phyloP scores from a whole-genome alignment of 2,113 vertebrate genomes.

The Meriones unguiculatus region DNA sequence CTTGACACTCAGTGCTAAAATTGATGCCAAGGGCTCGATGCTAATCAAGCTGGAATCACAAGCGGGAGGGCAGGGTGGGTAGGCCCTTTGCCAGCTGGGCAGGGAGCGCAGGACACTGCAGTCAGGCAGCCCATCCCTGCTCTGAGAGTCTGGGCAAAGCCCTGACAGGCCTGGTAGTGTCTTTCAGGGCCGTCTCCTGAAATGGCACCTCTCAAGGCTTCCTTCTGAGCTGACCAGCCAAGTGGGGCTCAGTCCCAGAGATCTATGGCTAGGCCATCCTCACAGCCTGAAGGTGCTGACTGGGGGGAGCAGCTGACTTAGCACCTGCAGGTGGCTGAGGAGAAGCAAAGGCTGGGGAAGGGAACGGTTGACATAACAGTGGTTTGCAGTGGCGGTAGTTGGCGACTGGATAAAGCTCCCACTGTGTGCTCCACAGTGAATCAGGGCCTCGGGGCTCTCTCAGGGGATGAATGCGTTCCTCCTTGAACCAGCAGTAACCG shows the following conservation, averaged over 20 bases:
- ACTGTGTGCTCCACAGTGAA: not conserved
- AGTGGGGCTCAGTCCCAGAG: not conserved
- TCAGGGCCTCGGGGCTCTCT: not conserved
- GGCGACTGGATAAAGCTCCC: conserved; percentile 8
- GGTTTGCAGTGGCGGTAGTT: not conserved
- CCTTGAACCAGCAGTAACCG: not conserved
- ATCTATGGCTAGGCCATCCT: not conserved
- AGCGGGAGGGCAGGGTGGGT: conserved; percentile 44
- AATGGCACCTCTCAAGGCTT: not conserved
- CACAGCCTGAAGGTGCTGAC: not conserved
- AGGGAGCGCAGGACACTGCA: conserved; percentile 57
- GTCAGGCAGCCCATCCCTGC: conserved; percentile 12
- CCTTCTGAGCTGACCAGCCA: not conserved
- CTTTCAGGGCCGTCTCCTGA: conserved; percentile 25
- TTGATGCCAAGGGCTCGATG: conserved; percentile 58
- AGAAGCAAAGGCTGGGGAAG: not conserved
- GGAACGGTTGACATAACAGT: not conserved
- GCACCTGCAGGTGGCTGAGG: not conserved
- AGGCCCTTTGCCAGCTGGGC: conserved; percentile 66
- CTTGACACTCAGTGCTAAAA: conserved; percentile 59
- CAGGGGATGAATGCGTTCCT: not conserved
- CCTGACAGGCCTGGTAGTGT: not conserved
- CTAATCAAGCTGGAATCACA: conserved; percentile 72
- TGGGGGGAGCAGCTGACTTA: not conserved
- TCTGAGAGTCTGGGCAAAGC: conserved; percentile 11